A percentile compares a stretch with the other conserved stretches of the same genome.
Conservation (phyloP, 2,797 vertebrate genomes). For the Diplodus puntazzo region DNA sequence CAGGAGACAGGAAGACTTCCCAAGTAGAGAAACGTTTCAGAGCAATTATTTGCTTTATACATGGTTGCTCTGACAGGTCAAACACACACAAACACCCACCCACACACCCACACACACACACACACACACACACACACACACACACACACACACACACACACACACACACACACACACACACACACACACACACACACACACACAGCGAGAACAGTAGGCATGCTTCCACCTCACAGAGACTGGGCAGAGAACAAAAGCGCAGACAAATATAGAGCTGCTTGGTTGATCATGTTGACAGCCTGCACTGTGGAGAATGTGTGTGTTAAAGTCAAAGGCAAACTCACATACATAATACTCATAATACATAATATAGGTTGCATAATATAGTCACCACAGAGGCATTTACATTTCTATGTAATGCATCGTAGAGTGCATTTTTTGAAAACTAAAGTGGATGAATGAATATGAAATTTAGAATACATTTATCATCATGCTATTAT, state of each 20-base stretch:
- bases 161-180: conserved; percentile 29
- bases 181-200: conserved; percentile 25
- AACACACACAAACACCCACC: conserved; percentile 38
- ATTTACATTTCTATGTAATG: neutral
- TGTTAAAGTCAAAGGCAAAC: conserved; percentile 16
- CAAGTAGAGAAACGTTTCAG: conserved; percentile 20
- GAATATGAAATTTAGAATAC: neutral
- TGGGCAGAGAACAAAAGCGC: conserved; percentile 45
- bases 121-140: conserved; percentile 29
- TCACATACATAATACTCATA: neutral
- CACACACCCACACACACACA: conserved; percentile 28
- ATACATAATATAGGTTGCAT: conserved; percentile 24
- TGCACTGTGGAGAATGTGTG: conserved; percentile 13
- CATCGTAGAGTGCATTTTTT: neutral
- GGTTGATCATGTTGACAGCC: conserved; percentile 53
- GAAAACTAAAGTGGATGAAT: neutral
- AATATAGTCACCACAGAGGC: neutral
- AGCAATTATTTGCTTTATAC: conserved; percentile 64
- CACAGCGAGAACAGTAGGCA: conserved; percentile 20
- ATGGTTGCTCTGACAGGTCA: conserved; percentile 60
- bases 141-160: conserved; percentile 27
- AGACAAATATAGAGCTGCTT: conserved; percentile 54
- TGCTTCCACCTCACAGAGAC: conserved; percentile 44
- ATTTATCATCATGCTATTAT: too few species aligned
- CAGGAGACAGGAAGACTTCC: conserved; percentile 29